Conservation (phyloP, 2,888 invertebrate species). For the Leptinotarsa haldemani region DNA sequence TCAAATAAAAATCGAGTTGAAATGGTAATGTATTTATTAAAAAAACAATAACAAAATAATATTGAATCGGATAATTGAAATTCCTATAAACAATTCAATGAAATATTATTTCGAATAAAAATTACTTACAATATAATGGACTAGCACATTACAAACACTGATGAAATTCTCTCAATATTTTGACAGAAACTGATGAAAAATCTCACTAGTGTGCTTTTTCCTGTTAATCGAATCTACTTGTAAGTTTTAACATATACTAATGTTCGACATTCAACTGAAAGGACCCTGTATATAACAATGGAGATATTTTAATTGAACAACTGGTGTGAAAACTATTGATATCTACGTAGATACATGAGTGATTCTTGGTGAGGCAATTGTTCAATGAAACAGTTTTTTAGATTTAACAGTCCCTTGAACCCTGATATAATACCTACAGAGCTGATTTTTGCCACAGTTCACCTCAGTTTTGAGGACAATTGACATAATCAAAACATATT, state of each 20-base stretch:
- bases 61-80: constrained; percentile 41
- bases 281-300: constrained; percentile 20
- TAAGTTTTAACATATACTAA: not conserved
- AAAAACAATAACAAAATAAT: constrained; percentile 55
- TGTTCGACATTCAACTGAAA: not conserved
- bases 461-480: no score
- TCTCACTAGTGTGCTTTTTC: constrained; percentile 9
- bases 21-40: constrained; percentile 41
- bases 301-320: not conserved
- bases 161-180: constrained; percentile 45
- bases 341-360: constrained; percentile 32
- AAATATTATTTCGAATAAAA: constrained; percentile 48
- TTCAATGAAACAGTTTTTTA: not conserved
- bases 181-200: not conserved
- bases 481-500: no score
- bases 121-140: constrained; percentile 53
- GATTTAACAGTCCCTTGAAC: not conserved
- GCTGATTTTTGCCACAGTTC: no score
- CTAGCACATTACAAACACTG: constrained; percentile 62
- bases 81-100: constrained; percentile 35
- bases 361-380: constrained; percentile 5
- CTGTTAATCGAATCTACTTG: constrained; percentile 2
- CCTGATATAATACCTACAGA: not conserved
- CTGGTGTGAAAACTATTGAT: constrained; percentile 19
- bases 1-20: constrained; percentile 37